Evolutionary conservation across 2,888 invertebrate genomes (phyloP), one percentile per base, ranked within the genome.

Genomic region (Plusia festucae): DNA sequence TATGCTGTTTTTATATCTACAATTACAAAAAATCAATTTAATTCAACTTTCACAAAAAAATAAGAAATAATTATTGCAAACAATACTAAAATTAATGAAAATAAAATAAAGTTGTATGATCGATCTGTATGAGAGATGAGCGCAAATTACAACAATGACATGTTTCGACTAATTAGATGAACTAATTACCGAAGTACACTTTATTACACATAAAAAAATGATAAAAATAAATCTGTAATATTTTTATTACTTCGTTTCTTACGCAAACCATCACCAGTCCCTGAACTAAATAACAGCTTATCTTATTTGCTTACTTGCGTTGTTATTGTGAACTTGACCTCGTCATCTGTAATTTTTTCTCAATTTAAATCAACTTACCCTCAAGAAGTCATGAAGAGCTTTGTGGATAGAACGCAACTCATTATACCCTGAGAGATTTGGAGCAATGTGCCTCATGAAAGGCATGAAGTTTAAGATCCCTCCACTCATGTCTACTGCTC

Each of bases 381-480:
- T 90, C 16, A 97, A 82, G 83, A 97, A 97, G 0, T 82, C 80
- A 89, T 96, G 96, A 34, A 97, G 87, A 57, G 93, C 90, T 0
- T 89, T 81, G 52, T 96, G 92, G 18, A 95, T 94, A 0, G 86
- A 82, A 68, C 93, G 90, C 16, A 96, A 82, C 64, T 95, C 91
- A 0, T 92, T 96, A 85, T 97, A 97, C 0, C 97, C 97, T 20
- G 95, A 96, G 1, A 93, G 82, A 58, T 95, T 91, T 0, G 97
- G 97, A 0, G 96, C 94, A 1, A 97, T 57, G 83, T 96, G 95
- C 61, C 97, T 94, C 20, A 97, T 83, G 75, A 96, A 96, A 0
- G 97, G 97, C 91, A 97, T 90, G 82, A 96, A 97, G 73, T 97
- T 97, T 53, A 97, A 82, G 6, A 97, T 78, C 0, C 97, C 97